Percentiles rank a stretch among this genome's conserved stretches.
Conservation (phyloP, 2,888 invertebrate genomes). For the Bembecia ichneumoniformis region DNA sequence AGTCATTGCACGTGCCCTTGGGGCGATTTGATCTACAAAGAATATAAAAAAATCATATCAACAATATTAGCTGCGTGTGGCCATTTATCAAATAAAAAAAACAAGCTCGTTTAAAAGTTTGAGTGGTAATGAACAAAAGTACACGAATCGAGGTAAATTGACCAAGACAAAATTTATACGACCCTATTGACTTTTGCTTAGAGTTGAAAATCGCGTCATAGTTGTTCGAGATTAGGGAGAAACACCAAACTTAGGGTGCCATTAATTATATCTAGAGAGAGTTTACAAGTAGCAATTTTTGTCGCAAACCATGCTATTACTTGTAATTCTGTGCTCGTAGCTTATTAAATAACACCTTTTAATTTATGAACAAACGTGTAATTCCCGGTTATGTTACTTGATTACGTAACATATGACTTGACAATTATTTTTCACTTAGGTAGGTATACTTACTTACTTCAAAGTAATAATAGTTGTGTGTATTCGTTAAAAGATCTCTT, state of each 20-base stretch:
- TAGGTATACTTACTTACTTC: not conserved
- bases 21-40: too few species aligned
- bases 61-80: too few species aligned
- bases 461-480: too few species aligned
- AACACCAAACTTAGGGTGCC: constrained; percentile 8
- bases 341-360: constrained; percentile 41
- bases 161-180: not conserved
- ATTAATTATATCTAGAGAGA: constrained; percentile 26
- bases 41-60: too few species aligned
- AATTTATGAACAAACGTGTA: constrained; percentile 30
- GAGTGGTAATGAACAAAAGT: too few species aligned
- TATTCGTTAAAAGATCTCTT: too few species aligned
- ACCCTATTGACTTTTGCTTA: not conserved
- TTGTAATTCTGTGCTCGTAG: constrained; percentile 40
- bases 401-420: not conserved
- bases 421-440: not conserved
- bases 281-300: constrained; percentile 32
- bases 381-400: constrained; percentile 16
- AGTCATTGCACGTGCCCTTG: too few species aligned
- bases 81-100: too few species aligned
- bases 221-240: not conserved
- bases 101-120: too few species aligned
- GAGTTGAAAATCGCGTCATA: not conserved
- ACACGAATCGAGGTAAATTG: too few species aligned
- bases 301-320: constrained; percentile 9